These are phyloP conservation scores for Ennomos erosarius DNA, from an alignment of 2,888 invertebrate genomes.

Conservation along the genomic window DNA sequence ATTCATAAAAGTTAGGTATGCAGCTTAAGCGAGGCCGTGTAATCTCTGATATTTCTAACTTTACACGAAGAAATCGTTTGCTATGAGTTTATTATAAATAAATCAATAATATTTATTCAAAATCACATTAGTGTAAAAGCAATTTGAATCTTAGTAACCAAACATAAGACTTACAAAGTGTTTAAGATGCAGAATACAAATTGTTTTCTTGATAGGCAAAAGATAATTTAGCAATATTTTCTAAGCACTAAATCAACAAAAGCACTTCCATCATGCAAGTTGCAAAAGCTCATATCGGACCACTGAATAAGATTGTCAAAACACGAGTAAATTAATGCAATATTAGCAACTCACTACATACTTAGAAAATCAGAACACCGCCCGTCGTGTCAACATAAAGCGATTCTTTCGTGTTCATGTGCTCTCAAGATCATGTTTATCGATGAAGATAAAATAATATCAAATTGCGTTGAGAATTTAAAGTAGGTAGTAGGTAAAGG, in stretches of 20 bases:
- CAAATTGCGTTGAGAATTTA: too few relatives aligned
- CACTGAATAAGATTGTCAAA: too few relatives aligned
- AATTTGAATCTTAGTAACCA: too few relatives aligned
- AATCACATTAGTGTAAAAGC: too few relatives aligned
- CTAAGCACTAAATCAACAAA: background rate
- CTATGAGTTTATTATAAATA: background rate
- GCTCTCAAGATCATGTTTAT: background rate
- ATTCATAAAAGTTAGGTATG: constrained; percentile 37
- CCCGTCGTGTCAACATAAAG: constrained; percentile 24
- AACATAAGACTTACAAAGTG: too few relatives aligned
- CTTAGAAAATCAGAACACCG: constrained; percentile 21
- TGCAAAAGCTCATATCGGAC: too few relatives aligned
- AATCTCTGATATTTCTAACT: constrained; percentile 29
- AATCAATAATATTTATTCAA: too few relatives aligned
- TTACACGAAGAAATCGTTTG: constrained; percentile 17
- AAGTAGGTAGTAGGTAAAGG: too few relatives aligned
- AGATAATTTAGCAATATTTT: background rate
- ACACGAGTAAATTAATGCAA: too few relatives aligned
- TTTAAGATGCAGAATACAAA: constrained; percentile 1
- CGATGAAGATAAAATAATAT: background rate
- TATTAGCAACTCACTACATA: constrained; percentile 3
- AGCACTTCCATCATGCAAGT: too few relatives aligned
- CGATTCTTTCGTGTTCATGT: constrained; percentile 18
- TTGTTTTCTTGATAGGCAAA: background rate
- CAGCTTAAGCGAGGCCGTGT: constrained; percentile 29